Base-by-base conservation (phyloP, 1,140 invertebrate species). In the Littorina saxatilis region DNA sequence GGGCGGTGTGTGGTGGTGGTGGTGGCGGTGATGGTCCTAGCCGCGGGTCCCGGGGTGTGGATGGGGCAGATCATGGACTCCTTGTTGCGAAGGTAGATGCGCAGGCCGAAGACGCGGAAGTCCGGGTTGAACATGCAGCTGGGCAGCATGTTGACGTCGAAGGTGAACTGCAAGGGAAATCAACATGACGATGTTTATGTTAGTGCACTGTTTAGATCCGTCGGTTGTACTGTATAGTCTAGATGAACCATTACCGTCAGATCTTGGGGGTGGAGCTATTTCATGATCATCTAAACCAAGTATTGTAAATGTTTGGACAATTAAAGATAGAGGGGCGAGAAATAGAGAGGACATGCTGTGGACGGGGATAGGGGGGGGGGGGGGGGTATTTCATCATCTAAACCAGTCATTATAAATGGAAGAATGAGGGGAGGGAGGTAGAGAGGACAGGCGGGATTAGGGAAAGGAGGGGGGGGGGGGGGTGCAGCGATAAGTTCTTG, bases 61-160 rank as follows among this genome's bases (percentile, higher is more conserved):
- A 83, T 72, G 27, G 85, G 85, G 66, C 85, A 87, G 76, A 80
- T 81, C 84, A 87, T 85, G 37, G 83, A 82, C 70, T 87, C 81
- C 32, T 83, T 82, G 72, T 87, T 82, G 27, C 84, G 86, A 27
- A 88, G 84, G 84, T 87, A 89, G 23, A 88, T 83, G 40, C 87
- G 86, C 39, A 88, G 77, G n/a, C 86, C 87, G 80, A 86, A 87
- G 23, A 89, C 82, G 35, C 81, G 79, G 77, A 89, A 89, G 4
- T 87, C 78, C 40, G 82, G 72, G 80, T 87, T 86, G 80, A 83
- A 86, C 88, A 89, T 89, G 79, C 88, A 89, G 20, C 84, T 55
- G 73, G 88, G 88, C 70, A 89, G 68, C 85, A 87, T 80, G 20
- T 63, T 83, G 47, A 82, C 81, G 63, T 88, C 85, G 79, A 89